phyloP scores from a whole-genome alignment of 2,888 invertebrate species.

The Subacronicta megacephala region DNA sequence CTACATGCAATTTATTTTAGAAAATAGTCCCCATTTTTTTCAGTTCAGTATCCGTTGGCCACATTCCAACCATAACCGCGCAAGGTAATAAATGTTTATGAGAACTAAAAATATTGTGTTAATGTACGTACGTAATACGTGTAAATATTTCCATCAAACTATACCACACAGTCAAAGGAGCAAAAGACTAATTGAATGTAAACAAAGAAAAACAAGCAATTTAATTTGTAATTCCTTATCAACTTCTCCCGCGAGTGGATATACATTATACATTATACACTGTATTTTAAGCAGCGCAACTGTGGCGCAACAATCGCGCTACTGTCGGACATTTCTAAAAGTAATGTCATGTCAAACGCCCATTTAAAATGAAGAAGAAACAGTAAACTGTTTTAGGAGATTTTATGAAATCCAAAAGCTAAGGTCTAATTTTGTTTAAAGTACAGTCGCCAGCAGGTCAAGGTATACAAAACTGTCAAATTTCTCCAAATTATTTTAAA shows the following conservation, averaged over 20 bases:
- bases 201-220: background rate
- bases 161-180: background rate
- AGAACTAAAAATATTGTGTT: conserved; percentile 26
- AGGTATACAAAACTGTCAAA: no score
- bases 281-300: background rate
- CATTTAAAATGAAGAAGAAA: no score
- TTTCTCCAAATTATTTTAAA: no score
- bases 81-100: conserved; percentile 46
- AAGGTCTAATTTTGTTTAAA: no score
- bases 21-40: conserved; percentile 19
- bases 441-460: no score
- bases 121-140: conserved; percentile 18
- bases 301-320: background rate
- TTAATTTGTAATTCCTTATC: no score
- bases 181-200: background rate
- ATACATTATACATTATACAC: no score
- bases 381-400: no score
- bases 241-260: no score
- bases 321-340: no score
- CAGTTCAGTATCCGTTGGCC: conserved; percentile 42
- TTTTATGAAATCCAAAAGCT: no score
- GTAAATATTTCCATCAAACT: conserved; percentile 10
- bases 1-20: conserved; percentile 3
- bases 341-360: no score
- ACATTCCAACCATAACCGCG: conserved; percentile 40